Base-by-base conservation (phyloP, 2,797 vertebrate genomes). In the Cyprinodon diabolis region DNA sequence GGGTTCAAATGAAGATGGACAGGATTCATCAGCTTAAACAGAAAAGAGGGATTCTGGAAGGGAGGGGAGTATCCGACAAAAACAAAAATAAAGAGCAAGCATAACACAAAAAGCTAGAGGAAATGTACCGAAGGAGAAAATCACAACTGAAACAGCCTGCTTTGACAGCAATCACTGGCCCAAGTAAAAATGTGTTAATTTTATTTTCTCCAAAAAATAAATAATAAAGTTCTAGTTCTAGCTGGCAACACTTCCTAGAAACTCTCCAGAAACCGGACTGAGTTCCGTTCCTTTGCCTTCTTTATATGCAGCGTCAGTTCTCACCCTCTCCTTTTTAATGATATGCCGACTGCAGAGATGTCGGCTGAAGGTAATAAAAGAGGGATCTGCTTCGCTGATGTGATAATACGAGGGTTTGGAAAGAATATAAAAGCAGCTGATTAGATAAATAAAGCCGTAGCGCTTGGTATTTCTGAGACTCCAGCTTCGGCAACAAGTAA, bases 121-220 rank as follows among this genome's bases (percentile, higher is more conserved):
- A 73, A 69, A 43, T 56, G 62, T 67, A 77, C 12, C 48, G 72
- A 79, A 72, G 76, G 21, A 15, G 11, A 66, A 47, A 82, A 72
- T 47, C 40, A 13, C 60, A 69, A 76, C 48, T 58, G 70, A 83
- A 72, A 83, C 57, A 76, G 69, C 89, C 82, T 84, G 90, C 91
- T 88, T 90, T 91, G 89, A 91, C 86, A 56, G 67, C 71, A 72
- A 76, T 37, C 51, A 68, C 73, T 66, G 66, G 66, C 62, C 63
- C 69, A 58, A 69, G 68, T 35, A 79, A 49, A 74, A 3, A 14
- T 62, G 55, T 47, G 70, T 60, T 35, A 17, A 43, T 43, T 72
- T 75, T 80, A 48, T 21, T 48, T 48, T 48, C 15, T 12, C 4
- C 35, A 17, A 30, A 30, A 30, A 30, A 30, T 30, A 30, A 30